phyloP scores from a whole-genome alignment of 2,113 vertebrate species.

The Notechis scutatus region DNA sequence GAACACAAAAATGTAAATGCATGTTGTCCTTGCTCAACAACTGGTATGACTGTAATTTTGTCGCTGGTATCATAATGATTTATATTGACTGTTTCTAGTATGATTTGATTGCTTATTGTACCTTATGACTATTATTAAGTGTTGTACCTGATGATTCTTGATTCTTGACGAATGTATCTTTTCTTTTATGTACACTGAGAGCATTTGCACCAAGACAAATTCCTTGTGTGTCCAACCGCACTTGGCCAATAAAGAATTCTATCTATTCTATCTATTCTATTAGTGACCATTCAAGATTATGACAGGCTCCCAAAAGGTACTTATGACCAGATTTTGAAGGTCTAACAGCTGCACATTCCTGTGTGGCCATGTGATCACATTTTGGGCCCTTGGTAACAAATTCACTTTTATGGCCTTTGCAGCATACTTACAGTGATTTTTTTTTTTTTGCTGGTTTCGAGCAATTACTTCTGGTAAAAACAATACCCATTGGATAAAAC shows the following conservation, averaged over 20 bases:
- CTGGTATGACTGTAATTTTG: no score
- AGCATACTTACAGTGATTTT: not conserved
- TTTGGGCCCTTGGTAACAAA: not conserved
- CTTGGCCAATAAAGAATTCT: no score
- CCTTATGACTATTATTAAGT: no score
- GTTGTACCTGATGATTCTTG: no score
- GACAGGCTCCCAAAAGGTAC: not conserved
- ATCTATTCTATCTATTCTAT: not conserved
- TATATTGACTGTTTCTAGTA: no score
- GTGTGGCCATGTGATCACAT: not conserved
- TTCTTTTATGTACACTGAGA: no score
- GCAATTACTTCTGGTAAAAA: not conserved
- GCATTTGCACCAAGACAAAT: no score
- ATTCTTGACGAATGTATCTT: no score
- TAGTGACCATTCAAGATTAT: not conserved
- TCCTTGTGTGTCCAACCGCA: no score
- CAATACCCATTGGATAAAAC: not conserved
- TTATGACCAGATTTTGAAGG: not conserved
- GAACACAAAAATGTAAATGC: not conserved
- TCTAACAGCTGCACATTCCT: not conserved
- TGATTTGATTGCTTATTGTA: no score
- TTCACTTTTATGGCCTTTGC: not conserved
- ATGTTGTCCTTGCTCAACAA: not conserved
- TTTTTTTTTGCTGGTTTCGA: not conserved
- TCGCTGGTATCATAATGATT: no score